Base-by-base conservation (phyloP, 1,140 invertebrate genomes). In the Drosophila auraria region DNA sequence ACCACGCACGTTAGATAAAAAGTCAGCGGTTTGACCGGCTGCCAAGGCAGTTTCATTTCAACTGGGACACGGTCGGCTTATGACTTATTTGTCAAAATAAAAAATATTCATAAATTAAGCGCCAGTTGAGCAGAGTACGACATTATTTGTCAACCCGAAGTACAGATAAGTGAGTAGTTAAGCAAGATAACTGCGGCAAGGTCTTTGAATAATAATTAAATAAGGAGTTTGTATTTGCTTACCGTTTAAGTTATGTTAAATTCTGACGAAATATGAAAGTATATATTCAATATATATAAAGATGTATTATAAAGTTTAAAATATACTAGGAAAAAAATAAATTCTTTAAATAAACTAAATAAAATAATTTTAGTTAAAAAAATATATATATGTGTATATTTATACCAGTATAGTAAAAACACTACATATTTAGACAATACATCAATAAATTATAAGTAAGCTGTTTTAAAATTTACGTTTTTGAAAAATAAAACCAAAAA, bases 1-100 rank as follows among this genome's bases (percentile, higher is more conserved):
- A 27, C 59, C 75, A 69, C 73, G 62, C 50, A 59, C 42, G 51
- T 77, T 68, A 60, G 72, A 78, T 68, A 78, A 78, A 56, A 76
- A 58, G 11, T 25, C 11, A 42, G 36, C 20, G 17, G 47, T 70
- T 40, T 70, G 25, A 70, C 60, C 6, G 27, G 60, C 60, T 27
- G n/a, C 15, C 47, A 49, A 65, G 47, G 47, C 49, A 66, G 47
- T 70, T 65, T 33, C 5, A 23, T 56, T 56, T 47, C 9, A 71
- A 71, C 50, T 69, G 68, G 68, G 63, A 71, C 68, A 71, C n/a
- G 23, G 47, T 2, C 38, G 40, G 40, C 50, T 71, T 56, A 71
- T 30, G 40, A 68, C 63, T 56, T 71, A 56, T 69, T 71, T 71
- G 63, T 20, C 40, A 27, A 68, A 44, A 20, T 44, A 27, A 56